Conservation (phyloP, 2,113 vertebrate species). For the Vulpes lagopus region DNA sequence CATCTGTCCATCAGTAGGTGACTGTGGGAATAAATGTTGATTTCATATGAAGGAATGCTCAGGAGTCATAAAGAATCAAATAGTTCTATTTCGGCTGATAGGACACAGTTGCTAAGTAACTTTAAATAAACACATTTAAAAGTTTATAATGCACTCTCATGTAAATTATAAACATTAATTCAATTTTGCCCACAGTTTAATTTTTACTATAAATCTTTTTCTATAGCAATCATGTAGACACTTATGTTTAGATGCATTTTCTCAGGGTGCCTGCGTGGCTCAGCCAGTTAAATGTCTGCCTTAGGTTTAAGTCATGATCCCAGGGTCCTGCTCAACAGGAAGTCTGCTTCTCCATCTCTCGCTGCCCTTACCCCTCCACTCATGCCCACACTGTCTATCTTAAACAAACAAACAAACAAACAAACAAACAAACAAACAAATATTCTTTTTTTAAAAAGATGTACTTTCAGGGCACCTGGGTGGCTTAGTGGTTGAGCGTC, state of each 20-base stretch:
- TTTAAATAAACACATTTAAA: neutral
- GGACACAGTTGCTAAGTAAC: neutral
- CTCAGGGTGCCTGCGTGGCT: too few relatives aligned
- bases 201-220: neutral
- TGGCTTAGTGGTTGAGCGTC: too few relatives aligned
- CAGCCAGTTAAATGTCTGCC: too few relatives aligned
- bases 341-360: too few relatives aligned
- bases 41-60: neutral
- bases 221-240: neutral
- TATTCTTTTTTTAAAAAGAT: too few relatives aligned
- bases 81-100: neutral
- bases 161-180: neutral
- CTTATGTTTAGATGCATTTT: neutral
- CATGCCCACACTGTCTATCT: too few relatives aligned
- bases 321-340: too few relatives aligned
- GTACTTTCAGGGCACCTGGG: too few relatives aligned
- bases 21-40: neutral
- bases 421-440: too few relatives aligned
- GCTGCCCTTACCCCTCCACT: too few relatives aligned
- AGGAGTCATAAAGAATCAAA: neutral
- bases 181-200: neutral
- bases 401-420: too few relatives aligned
- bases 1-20: neutral
- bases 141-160: neutral
- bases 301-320: too few relatives aligned